phyloP scores from a whole-genome alignment of 2,888 invertebrate genomes.

The Vanessa cardui region DNA sequence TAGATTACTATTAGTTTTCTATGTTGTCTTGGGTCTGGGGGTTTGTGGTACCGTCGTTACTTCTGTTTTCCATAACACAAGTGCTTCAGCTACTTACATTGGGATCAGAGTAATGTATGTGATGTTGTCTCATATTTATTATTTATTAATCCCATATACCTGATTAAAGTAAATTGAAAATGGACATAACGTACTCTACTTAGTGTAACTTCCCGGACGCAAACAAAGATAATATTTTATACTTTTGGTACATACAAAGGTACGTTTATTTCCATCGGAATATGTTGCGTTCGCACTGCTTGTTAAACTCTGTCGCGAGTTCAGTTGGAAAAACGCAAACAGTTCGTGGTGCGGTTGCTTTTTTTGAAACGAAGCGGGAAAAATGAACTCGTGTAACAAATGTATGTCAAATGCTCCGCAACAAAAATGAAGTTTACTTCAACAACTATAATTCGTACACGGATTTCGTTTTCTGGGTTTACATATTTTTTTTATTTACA shows the following conservation, averaged over 20 bases:
- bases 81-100: too few relatives aligned
- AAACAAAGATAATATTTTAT: not conserved
- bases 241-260: not conserved
- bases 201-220: too few relatives aligned
- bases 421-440: not conserved
- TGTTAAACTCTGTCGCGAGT: conserved; percentile 5
- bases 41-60: too few relatives aligned
- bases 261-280: not conserved
- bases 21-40: too few relatives aligned
- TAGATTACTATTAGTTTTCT: too few relatives aligned
- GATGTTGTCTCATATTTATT: too few relatives aligned
- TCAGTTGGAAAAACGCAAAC: conserved; percentile 10
- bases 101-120: too few relatives aligned
- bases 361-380: conserved; percentile 5
- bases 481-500: not conserved
- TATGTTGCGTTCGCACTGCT: not conserved
- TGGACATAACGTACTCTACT: not conserved
- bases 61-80: too few relatives aligned
- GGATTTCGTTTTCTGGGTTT: not conserved
- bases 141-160: too few relatives aligned
- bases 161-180: too few relatives aligned
- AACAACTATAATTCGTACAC: not conserved
- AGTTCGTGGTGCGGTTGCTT: not conserved
- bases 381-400: conserved; percentile 23
- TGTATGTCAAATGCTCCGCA: conserved; percentile 24